Base-by-base conservation (phyloP, 1,140 invertebrate species). In the Scaptomyza pallida region DNA sequence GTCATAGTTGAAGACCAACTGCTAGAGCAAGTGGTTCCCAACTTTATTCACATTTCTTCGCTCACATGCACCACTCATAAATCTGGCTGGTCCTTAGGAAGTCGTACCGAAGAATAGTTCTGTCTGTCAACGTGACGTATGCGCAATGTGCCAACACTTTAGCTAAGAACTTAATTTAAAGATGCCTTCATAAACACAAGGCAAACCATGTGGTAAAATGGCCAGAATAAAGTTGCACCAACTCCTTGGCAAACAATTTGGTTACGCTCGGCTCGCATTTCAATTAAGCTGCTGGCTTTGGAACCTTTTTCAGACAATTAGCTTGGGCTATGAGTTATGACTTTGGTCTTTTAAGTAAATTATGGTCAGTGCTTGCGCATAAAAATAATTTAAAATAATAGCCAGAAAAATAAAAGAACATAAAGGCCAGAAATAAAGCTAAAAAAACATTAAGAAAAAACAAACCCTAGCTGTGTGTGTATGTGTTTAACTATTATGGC, bases 331-430 rank as follows among this genome's bases (percentile, higher is more conserved):
- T 72, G 55, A 72, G 54, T 72, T 72, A 72, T 67, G 54, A 45
- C 12, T 52, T 37, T 45, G 35, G 45, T 54, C 61, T 54, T 57
- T 45, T 55, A 67, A 72, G 69, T 72, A 72, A 72, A 72, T 72
- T 54, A 72, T 72, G 69, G 69, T 72, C 54, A 67, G 69, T 26
- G 48, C 62, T 51, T 61, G 62, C 51, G n/a, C n/a, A n/a, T 62
- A 59, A 72, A 72, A 72, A 72, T 72, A 72, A 72, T 72, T 65
- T 72, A 65, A 72, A 72, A 72, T 72, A 67, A 72, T 65, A 45
- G 62, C 40, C 23, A 12, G 21, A 23, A 51, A 51, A 48, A n/a
- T n/a, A n/a, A n/a, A n/a, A 15, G 10, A 23, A 13, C 13, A 47
- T 21, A 44, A 33, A 44, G 17, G 2, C 41, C 48, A 30, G 45